Conservation (phyloP, 2,113 vertebrate genomes). For the Plecturocebus donacophilus region DNA sequence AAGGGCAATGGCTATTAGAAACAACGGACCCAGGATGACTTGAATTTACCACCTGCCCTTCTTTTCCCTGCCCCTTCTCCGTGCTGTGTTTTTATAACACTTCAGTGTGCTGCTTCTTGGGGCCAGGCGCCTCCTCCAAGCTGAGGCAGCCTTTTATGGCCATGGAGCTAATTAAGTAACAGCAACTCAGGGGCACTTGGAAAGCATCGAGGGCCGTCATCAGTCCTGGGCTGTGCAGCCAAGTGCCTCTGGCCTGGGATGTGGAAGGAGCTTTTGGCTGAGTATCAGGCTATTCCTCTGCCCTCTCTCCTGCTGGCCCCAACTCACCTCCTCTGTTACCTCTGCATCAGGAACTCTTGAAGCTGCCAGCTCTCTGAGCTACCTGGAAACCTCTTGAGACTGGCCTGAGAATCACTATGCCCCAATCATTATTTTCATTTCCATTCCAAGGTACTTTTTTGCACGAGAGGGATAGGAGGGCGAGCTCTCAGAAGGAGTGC, state of each 20-base stretch:
- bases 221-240: not conserved
- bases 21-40: not conserved
- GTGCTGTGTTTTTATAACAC: slow-evolving; percentile 69
- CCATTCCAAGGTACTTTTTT: not conserved
- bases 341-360: not conserved
- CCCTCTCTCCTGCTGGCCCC: not conserved
- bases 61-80: slow-evolving; percentile 38
- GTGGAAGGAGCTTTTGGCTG: not conserved
- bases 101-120: slow-evolving; percentile 61
- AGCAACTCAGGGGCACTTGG: slow-evolving; percentile 14
- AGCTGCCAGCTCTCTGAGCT: not conserved
- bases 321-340: not conserved
- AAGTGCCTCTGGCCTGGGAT: not conserved
- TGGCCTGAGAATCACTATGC: not conserved
- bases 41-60: not conserved
- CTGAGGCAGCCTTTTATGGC: slow-evolving; percentile 64
- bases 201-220: not conserved
- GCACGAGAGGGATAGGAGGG: not conserved
- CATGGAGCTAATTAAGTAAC: slow-evolving; percentile 58
- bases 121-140: slow-evolving; percentile 65
- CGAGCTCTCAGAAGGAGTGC: not conserved
- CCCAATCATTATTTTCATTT: not conserved
- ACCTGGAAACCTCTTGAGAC: not conserved
- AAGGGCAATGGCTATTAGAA: not conserved
- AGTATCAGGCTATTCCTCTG: not conserved